A percentile compares a stretch with the other conserved stretches of the same genome.
Conservation (phyloP, 1,140 invertebrate genomes). For the Drusus annulatus region DNA sequence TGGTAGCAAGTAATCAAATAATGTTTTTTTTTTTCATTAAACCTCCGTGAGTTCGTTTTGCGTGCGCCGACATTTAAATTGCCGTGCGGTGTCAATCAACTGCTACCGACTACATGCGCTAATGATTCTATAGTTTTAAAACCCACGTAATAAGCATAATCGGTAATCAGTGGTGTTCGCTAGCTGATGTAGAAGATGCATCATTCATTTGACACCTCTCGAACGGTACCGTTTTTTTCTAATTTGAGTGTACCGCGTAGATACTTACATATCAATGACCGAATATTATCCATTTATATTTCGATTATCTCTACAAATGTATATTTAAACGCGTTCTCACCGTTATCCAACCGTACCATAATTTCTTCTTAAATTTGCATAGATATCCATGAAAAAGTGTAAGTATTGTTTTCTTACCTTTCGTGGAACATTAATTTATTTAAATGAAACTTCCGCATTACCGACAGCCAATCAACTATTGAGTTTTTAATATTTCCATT, state of each 20-base stretch:
- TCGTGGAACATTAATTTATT: slow-evolving; percentile 16
- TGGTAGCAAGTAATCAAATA: not conserved
- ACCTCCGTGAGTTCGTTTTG: not conserved
- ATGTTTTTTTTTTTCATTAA: not conserved
- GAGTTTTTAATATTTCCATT: slow-evolving; percentile 6
- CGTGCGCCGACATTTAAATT: not conserved
- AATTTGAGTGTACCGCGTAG: not conserved
- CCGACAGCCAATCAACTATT: slow-evolving; percentile 9
- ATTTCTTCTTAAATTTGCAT: not conserved
- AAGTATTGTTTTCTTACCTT: slow-evolving; percentile 11
- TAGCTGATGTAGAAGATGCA: too few relatives aligned
- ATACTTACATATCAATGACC: too few relatives aligned
- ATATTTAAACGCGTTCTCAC: not conserved
- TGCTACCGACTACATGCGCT: not conserved
- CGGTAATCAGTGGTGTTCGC: too few relatives aligned
- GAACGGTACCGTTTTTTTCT: not conserved
- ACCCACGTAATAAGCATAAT: too few relatives aligned
- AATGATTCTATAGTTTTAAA: not conserved
- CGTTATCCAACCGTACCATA: not conserved
- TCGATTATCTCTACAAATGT: not conserved
- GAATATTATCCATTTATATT: not conserved
- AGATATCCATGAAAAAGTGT: not conserved
- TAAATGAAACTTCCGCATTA: slow-evolving; percentile 16
- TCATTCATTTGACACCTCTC: not conserved
- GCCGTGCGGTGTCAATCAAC: not conserved